Conservation (phyloP, 1,140 invertebrate genomes). For the Colletes latitarsis region DNA sequence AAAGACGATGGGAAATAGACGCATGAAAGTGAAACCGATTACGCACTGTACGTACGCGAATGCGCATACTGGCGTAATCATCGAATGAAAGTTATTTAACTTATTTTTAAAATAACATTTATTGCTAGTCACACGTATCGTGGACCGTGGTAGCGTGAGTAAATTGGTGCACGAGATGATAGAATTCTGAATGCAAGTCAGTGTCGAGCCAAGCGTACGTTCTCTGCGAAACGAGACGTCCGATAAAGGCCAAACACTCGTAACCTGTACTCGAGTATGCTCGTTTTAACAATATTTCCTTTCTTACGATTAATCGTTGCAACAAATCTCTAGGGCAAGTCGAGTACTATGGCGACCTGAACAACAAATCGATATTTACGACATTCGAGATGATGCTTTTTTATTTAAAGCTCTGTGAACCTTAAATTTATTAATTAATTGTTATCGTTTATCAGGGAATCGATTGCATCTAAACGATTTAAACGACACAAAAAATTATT, state of each 20-base stretch:
- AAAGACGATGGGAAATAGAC: constrained; percentile 45
- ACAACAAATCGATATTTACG: constrained; percentile 14
- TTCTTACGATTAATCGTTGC: constrained; percentile 16
- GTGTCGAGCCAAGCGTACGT: background rate
- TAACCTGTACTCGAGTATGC: background rate
- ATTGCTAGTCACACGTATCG: constrained; percentile 77
- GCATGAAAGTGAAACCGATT: constrained; percentile 44
- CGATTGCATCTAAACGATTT: background rate
- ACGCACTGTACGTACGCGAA: too few relatives aligned
- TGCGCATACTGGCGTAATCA: too few relatives aligned
- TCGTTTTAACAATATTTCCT: background rate
- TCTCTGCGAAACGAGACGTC: background rate
- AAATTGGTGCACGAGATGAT: constrained; percentile 16
- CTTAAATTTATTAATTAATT: background rate
- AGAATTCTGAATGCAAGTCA: constrained; percentile 10
- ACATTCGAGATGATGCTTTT: background rate
- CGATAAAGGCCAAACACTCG: background rate
- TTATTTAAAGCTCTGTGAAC: too few relatives aligned
- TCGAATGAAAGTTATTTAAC: constrained; percentile 67
- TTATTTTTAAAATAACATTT: constrained; percentile 75
- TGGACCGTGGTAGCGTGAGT: constrained; percentile 62
- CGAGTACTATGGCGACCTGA: constrained; percentile 7
- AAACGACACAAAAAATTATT: background rate
- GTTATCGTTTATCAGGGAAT: background rate
- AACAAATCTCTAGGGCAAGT: background rate